Evolutionary conservation across 2,888 invertebrate genomes (phyloP), one percentile per base, ranked within the genome.

Genomic region (Dendrolimus houi): DNA sequence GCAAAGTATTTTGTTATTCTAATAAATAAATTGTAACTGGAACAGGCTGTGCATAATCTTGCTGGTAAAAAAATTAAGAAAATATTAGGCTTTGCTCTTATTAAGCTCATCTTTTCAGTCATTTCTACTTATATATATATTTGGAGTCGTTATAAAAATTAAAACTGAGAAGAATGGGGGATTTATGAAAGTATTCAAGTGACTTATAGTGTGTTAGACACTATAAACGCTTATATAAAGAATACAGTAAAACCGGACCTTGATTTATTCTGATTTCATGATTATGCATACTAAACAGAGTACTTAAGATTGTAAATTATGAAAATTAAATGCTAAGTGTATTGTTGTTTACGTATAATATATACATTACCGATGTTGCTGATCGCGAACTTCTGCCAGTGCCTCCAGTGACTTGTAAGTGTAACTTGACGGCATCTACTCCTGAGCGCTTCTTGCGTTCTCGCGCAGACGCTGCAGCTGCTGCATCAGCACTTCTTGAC

Each of bases 331-430:
- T 41, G 55, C 47, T 55, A 13, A 55, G 10, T 42, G 12, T 1
- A 54, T 40, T 54, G 42, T 41, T 47, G 13, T 13, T 14, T 13
- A 10, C 42, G 14, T 47, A 47, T 47, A 47, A 9, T 10, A 10
- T 10, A 47, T 6, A 56, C 56, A 13, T 66, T 79, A 90, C 90
- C 71, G 90, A 64, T 57, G 88, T 86, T 13, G 90, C 90, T 58
- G 90, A 90, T 59, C 90, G 80, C 12, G 90, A 90, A 13, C 85
- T 77, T 58, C 90, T 78, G n/a, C 90, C 90, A 13, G 85, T 87
- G 58, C 81, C 79, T 47, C 89, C 89, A 2, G 89, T 88, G 41
- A 71, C 70, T 63, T 88, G 60, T 52, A 88, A 71, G 64, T 90
- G 86, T 54, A 90, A 69, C 66, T 87, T 89, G 13, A 90, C 90